Evolutionary conservation across 2,113 vertebrate species (phyloP).

Genomic region (Aspidoscelis tigris): DNA sequence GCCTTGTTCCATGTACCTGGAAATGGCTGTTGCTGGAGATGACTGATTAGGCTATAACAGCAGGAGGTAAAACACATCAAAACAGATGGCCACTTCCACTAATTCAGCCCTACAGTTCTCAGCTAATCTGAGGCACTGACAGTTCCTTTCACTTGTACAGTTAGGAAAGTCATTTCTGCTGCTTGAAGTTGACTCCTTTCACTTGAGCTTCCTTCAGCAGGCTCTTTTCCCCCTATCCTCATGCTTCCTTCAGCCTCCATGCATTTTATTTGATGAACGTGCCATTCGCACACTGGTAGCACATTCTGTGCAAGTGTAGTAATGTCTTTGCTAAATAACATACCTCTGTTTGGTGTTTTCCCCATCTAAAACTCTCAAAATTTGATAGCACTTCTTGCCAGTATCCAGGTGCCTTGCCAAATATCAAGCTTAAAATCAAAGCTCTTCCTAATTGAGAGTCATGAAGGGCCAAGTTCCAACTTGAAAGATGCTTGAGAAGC

Average conservation of each 20-base stretch:
- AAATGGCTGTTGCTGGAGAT: neutral
- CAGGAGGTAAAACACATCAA: neutral
- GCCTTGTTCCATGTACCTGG: neutral
- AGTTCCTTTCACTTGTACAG: neutral
- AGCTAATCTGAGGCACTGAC: constrained; percentile 9
- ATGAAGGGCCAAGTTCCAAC: constrained; percentile 1
- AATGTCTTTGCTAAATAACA: neutral
- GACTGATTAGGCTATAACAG: neutral
- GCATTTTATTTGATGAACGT: neutral
- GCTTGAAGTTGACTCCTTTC: neutral
- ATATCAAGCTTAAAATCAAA: constrained; percentile 14
- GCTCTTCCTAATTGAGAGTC: neutral
- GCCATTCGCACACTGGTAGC: neutral
- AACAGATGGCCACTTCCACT: constrained; percentile 1
- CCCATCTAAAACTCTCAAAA: neutral
- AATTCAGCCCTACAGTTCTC: neutral
- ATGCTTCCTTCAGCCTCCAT: neutral
- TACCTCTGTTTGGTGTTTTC: neutral
- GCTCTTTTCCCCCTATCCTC: neutral
- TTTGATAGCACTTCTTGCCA: neutral
- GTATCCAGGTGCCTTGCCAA: neutral
- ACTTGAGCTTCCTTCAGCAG: neutral
- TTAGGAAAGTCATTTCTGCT: neutral
- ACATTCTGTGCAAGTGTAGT: neutral
- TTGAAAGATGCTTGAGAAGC: neutral